phyloP scores from a whole-genome alignment of 2,113 vertebrate species.

The Carassius gibelio region DNA sequence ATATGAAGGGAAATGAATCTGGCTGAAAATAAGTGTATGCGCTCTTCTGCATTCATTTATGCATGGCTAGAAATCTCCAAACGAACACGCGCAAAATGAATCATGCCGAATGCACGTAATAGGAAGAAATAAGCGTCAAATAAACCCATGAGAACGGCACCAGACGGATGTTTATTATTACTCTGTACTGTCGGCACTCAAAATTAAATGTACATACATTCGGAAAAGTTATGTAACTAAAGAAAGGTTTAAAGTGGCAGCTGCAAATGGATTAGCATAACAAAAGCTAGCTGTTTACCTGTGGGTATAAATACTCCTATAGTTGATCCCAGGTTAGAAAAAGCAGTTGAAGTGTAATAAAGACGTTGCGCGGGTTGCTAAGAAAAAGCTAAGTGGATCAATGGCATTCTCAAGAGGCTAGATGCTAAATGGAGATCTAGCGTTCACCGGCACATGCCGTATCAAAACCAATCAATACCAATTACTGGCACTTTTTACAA shows the following conservation, averaged over 20 bases:
- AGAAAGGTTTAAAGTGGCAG: background rate
- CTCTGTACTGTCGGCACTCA: background rate
- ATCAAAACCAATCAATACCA: constrained; percentile 3
- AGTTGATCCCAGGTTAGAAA: constrained; percentile 16
- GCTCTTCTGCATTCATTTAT: constrained; percentile 3
- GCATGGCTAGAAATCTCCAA: background rate
- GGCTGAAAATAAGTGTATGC: background rate
- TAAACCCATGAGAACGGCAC: background rate
- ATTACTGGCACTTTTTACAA: constrained; percentile 1
- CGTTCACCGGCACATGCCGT: background rate
- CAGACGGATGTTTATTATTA: background rate
- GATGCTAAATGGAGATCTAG: background rate
- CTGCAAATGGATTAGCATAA: background rate
- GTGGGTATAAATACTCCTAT: background rate
- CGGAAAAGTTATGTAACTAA: background rate
- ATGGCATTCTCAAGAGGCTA: background rate
- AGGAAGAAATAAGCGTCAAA: background rate
- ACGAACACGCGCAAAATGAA: background rate
- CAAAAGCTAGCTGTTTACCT: background rate
- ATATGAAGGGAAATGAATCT: background rate
- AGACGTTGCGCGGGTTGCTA: background rate
- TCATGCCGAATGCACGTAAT: background rate
- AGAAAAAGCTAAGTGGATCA: background rate
- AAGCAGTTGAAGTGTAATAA: background rate
- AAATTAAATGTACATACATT: background rate